A percentile compares a stretch with the other conserved stretches of the same genome.
Evolutionary conservation across 1,140 invertebrate genomes (phyloP).

Genomic region (Drosophila simulans): DNA sequence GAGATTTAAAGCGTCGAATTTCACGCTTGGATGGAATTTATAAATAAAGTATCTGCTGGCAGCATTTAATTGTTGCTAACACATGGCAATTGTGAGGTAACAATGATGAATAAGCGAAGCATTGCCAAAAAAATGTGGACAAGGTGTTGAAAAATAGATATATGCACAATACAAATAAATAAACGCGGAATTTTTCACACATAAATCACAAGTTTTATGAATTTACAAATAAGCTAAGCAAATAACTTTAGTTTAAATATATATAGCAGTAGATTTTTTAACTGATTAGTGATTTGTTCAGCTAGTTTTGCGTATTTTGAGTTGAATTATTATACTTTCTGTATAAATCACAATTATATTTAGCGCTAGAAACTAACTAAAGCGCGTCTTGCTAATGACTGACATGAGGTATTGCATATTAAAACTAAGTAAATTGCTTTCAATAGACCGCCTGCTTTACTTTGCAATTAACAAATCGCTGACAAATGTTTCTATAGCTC

Average conservation of each 20-base stretch:
- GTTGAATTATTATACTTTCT: slow-evolving; percentile 1
- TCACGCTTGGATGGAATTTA: slow-evolving; percentile 13
- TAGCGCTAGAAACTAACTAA: slow-evolving; percentile 10
- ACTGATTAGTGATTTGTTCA: no score
- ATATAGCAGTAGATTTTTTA: no score
- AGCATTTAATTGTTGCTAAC: slow-evolving; percentile 37
- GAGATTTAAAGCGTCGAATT: slow-evolving; percentile 22
- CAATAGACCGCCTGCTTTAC: slow-evolving; percentile 23
- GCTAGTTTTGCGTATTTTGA: neutral
- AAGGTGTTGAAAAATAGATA: no score
- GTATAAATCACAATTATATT: slow-evolving; percentile 20
- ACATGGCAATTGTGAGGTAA: slow-evolving; percentile 27
- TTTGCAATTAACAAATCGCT: slow-evolving; percentile 53
- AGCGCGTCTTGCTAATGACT: slow-evolving; percentile 28
- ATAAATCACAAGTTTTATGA: no score
- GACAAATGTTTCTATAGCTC: slow-evolving; percentile 23
- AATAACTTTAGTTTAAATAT: no score
- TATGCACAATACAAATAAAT: no score
- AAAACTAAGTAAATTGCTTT: neutral
- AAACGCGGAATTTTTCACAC: no score
- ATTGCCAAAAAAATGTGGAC: neutral
- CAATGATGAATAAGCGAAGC: slow-evolving; percentile 19
- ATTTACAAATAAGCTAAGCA: no score
- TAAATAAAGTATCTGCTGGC: slow-evolving; percentile 2
- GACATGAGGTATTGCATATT: slow-evolving; percentile 9